Conservation (phyloP, 1,140 invertebrate species). For the Macrotrachela quadricornifera region DNA sequence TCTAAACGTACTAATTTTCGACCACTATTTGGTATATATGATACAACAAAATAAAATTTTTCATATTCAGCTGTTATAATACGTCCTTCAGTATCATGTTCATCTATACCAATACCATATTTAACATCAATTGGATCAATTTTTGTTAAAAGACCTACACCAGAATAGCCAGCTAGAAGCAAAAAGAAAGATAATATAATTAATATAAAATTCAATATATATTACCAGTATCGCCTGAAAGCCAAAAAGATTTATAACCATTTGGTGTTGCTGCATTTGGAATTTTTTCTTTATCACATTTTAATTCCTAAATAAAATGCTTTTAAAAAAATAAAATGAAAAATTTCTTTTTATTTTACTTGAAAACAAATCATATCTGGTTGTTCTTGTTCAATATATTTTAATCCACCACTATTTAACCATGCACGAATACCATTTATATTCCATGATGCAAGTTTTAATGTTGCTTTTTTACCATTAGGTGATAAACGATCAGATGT, state of each 20-base stretch:
- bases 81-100: constrained; percentile 54
- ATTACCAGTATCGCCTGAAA: constrained; percentile 33
- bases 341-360: constrained; percentile 47
- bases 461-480: constrained; percentile 3
- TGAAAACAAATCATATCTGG: constrained; percentile 81
- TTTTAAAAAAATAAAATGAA: no score
- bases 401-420: constrained; percentile 47
- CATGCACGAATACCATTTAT: constrained; percentile 73
- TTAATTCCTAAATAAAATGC: constrained; percentile 35
- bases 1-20: constrained; percentile 58
- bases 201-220: background rate
- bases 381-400: constrained; percentile 55
- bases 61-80: constrained; percentile 84
- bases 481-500: background rate
- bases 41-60: constrained; percentile 43
- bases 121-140: constrained; percentile 55
- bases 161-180: constrained; percentile 60
- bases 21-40: constrained; percentile 46
- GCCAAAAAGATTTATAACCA: constrained; percentile 3
- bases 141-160: constrained; percentile 66
- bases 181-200: background rate
- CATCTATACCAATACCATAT: constrained; percentile 46
- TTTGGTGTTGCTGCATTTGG: constrained; percentile 44
- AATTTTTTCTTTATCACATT: constrained; percentile 59
- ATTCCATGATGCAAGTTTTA: constrained; percentile 54